A percentile compares a stretch with the other conserved stretches of the same genome.
Conservation (phyloP, 2,888 invertebrate species). For the Odontocerum albicorne region DNA sequence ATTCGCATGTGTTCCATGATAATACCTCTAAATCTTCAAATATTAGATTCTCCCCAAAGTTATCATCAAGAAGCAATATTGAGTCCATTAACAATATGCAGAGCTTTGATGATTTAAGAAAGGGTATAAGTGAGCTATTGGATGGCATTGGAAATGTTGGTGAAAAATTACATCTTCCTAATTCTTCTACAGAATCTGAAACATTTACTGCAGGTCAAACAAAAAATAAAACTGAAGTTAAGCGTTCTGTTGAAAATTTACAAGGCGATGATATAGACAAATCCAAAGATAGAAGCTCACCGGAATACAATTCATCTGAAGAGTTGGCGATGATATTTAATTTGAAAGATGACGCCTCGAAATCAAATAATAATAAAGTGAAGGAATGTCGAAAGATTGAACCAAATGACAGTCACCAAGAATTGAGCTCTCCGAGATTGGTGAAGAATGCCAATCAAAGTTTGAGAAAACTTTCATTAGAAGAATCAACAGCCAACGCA, state of each 20-base stretch:
- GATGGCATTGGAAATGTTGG: constrained; percentile 57
- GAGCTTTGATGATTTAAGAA: constrained; percentile 53
- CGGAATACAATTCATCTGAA: constrained; percentile 66
- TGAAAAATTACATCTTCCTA: constrained; percentile 41
- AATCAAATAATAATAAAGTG: constrained; percentile 7
- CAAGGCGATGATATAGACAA: constrained; percentile 39
- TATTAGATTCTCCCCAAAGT: too few species aligned
- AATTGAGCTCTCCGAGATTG: constrained; percentile 54
- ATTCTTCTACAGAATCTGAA: background rate
- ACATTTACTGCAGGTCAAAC: too few species aligned
- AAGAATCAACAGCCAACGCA: constrained; percentile 48
- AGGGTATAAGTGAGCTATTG: constrained; percentile 55
- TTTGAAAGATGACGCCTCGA: constrained; percentile 38
- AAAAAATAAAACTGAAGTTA: constrained; percentile 34
- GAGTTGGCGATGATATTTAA: constrained; percentile 67
- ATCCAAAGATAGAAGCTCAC: constrained; percentile 45
- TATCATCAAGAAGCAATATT: constrained; percentile 43
- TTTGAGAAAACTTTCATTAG: constrained; percentile 50
- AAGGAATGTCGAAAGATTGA: constrained; percentile 42
- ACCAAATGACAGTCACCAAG: constrained; percentile 38
- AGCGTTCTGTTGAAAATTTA: background rate
- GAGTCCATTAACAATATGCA: constrained; percentile 41
- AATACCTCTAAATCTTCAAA: too few species aligned
- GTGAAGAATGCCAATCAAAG: constrained; percentile 55
- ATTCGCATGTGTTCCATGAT: too few species aligned